Evolutionary conservation across 2,888 invertebrate species (phyloP).

Genomic region (Drosophila mayaguana): DNA sequence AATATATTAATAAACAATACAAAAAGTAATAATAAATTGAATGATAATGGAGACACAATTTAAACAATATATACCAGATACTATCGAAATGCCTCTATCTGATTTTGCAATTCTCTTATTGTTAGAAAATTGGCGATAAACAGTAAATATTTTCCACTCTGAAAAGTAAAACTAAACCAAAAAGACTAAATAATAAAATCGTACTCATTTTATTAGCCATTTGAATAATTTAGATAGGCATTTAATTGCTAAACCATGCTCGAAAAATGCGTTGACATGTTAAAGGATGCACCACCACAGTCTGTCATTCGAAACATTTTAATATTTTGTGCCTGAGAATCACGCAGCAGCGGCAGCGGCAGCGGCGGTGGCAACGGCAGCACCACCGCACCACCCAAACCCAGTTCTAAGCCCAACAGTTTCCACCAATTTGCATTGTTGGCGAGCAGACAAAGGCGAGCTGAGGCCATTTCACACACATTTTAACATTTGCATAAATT

Average conservation of each 20-base stretch:
- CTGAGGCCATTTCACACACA: slow-evolving; percentile 31
- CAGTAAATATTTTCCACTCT: not conserved
- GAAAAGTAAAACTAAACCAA: not conserved
- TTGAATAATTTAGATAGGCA: slow-evolving; percentile 28
- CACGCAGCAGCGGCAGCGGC: slow-evolving; percentile 2
- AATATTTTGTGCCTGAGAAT: slow-evolving; percentile 35
- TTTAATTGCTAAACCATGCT: slow-evolving; percentile 36
- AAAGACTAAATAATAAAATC: not conserved
- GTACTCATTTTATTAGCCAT: slow-evolving; percentile 13
- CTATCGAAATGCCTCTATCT: not conserved
- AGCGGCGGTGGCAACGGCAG: too few species aligned
- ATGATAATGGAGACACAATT: too few species aligned
- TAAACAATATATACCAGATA: too few species aligned
- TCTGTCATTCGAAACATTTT: slow-evolving; percentile 33
- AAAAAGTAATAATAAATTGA: not conserved
- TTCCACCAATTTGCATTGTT: slow-evolving; percentile 52
- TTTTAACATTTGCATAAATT: slow-evolving; percentile 62
- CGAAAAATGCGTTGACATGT: slow-evolving; percentile 3
- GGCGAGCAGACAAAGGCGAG: slow-evolving; percentile 38
- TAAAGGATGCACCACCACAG: slow-evolving; percentile 21
- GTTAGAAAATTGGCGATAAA: not conserved
- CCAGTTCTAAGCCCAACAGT: slow-evolving; percentile 28
- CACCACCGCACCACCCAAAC: not conserved
- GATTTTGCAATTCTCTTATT: not conserved
- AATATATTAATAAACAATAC: too few species aligned